Base-by-base conservation (phyloP, 2,888 invertebrate genomes). In the Drosophila leonis region DNA sequence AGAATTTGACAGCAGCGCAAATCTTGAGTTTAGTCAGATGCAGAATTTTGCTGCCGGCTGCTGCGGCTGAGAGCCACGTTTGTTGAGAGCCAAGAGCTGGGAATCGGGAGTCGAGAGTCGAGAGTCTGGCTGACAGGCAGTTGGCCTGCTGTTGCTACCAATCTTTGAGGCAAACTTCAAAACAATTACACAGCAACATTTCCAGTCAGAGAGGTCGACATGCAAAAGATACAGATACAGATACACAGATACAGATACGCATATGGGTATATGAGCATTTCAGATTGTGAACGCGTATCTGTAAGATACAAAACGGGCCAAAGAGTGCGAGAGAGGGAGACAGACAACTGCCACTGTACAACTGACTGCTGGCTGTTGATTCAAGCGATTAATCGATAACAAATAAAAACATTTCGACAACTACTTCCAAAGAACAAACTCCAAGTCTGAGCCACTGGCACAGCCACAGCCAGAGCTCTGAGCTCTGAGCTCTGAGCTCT, bases 111-210 rank as follows among this genome's bases (percentile, higher is more conserved):
- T 56, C 29, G 27, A 27, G 27, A 29, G 15, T 56, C 51, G 15
- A 48, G 42, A 44, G 48, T 48, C 48, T 35, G 65, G 72, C 82
- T 87, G 83, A 74, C 74, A 76, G 83, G 72, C 77, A 82, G 79
- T 72, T 82, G 67, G 80, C 71, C 72, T 66, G 82, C 72, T 82
- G 82, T 72, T 81, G 88, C 89, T 88, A 89, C 89, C 90, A 87
- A 89, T 90, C 85, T 77, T 78, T 77, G 78, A 80, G 75, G 60
- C 75, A 81, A 81, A 85, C 90, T 88, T 88, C 87, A 90, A 79
- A 88, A 88, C 87, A 88, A 88, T 88, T 88, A 88, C 87, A 83
- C 88, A 87, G 87, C 87, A 87, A 88, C 81, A 90, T 88, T 90
- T 87, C 72, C 63, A 64, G 60, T 33, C 46, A 49, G 57, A 46